Base-by-base conservation (phyloP, 2,888 invertebrate genomes). In the Galerucella calmariensis region DNA sequence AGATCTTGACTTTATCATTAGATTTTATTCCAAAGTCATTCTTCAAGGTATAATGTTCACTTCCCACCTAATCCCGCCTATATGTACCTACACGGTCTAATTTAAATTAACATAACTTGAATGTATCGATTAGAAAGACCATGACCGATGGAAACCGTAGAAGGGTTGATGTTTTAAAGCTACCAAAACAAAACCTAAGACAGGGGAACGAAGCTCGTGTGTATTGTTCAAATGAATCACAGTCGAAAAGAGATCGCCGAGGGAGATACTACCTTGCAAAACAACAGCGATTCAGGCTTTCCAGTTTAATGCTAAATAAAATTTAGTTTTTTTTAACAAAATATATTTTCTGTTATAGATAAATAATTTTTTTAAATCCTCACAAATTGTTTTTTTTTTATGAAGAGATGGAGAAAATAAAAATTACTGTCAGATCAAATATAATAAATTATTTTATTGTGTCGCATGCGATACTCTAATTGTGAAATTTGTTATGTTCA, bases 131-230 rank as follows among this genome's bases (percentile, higher is more conserved):
- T 14, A 14, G 59, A 35, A 62, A 62, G 62, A 62, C 62, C 41
- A 41, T 62, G 41, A 62, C 62, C 41, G 62, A 41, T 41, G 14
- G 35, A 62, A 62, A 62, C 62, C 62, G 62, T 62, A 41, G 35
- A 62, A 62, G 62, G 62, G 41, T 62, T 62, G 62, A n/a, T 12
- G 35, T 62, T 62, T 62, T 14, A 62, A 62, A 62, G 62, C 27
- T 8, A 61, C 35, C 61, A 35, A 61, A 62, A 35, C 61, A 61
- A 61, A 27, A 35, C 14, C 2, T 6, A 41, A 14, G 62, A 62
- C 35, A 3, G 14, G 41, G 35, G 27, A 62, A 62, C 35, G 62
- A 14, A n/a, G 41, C 6, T 9, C 35, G 41, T 8, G 62, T 62
- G 35, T 62, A 27, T 41, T 62, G 41, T 62, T 62, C 16, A n/a